Evolutionary conservation across 2,113 vertebrate genomes (phyloP).

Genomic region (Fulica atra): DNA sequence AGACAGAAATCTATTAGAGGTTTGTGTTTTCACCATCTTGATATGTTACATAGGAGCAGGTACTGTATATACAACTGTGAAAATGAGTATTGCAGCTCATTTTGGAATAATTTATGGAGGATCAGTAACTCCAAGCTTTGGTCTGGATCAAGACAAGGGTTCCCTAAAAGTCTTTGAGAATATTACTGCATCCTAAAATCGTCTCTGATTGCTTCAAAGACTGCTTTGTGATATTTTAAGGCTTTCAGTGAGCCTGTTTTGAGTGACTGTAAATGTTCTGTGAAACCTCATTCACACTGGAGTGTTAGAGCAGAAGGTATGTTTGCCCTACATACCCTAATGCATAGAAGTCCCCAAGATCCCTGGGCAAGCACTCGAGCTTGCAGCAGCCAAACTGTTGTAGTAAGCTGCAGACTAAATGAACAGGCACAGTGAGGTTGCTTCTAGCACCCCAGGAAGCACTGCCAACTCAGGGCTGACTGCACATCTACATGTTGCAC

Average conservation of each 20-base stretch:
- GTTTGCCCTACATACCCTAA: not conserved
- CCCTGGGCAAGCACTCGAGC: not conserved
- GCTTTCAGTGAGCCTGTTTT: not conserved
- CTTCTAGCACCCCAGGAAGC: not conserved
- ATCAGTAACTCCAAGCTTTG: not conserved
- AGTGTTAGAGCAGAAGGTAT: not conserved
- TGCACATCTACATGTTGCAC: fast-evolving
- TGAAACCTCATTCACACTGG: not conserved
- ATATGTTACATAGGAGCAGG: not conserved
- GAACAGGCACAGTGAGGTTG: not conserved
- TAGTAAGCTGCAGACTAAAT: not conserved
- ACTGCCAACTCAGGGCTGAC: not conserved
- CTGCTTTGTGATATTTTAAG: not conserved
- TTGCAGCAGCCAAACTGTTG: not conserved
- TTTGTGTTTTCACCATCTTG: not conserved
- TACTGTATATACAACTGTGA: not conserved
- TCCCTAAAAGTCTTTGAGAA: not conserved
- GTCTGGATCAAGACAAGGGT: not conserved
- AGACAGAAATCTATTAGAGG: not conserved
- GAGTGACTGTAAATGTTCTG: not conserved
- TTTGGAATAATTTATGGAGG: not conserved
- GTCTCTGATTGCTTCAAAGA: not conserved
- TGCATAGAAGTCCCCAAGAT: not conserved
- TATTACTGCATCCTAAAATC: not conserved
- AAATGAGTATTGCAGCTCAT: not conserved